Evolutionary conservation across 2,113 vertebrate genomes (phyloP).

Genomic region (Martes martes): DNA sequence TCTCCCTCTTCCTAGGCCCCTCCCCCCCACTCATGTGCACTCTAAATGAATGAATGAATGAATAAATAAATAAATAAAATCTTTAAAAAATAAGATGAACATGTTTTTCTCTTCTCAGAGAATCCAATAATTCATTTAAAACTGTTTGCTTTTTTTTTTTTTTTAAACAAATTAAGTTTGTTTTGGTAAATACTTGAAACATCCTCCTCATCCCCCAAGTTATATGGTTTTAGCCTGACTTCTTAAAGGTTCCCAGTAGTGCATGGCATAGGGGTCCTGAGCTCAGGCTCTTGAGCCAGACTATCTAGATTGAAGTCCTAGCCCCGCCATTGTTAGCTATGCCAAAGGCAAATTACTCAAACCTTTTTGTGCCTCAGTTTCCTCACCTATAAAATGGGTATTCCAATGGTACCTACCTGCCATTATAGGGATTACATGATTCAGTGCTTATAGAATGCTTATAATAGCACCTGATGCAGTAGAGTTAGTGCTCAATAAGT

Average conservation of each 20-base stretch:
- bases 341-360: neutral
- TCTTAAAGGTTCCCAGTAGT: neutral
- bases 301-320: neutral
- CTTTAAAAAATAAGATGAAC: neutral
- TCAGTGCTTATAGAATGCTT: neutral
- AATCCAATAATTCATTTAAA: neutral
- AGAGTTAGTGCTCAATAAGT: neutral
- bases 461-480: neutral
- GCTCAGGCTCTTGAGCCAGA: neutral
- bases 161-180: neutral
- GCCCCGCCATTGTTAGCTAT: neutral
- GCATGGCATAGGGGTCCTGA: neutral
- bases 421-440: neutral
- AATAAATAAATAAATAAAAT: neutral
- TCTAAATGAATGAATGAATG: neutral
- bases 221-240: neutral
- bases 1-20: neutral
- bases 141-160: neutral
- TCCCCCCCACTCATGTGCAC: neutral
- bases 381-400: neutral
- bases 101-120: neutral
- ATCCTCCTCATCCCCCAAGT: neutral
- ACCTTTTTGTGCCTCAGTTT: neutral
- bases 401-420: neutral
- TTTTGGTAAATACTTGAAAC: neutral